Evolutionary conservation across 2,888 invertebrate genomes (phyloP), one percentile per base, ranked within the genome.

Genomic region (Eristalis intricaria): DNA sequence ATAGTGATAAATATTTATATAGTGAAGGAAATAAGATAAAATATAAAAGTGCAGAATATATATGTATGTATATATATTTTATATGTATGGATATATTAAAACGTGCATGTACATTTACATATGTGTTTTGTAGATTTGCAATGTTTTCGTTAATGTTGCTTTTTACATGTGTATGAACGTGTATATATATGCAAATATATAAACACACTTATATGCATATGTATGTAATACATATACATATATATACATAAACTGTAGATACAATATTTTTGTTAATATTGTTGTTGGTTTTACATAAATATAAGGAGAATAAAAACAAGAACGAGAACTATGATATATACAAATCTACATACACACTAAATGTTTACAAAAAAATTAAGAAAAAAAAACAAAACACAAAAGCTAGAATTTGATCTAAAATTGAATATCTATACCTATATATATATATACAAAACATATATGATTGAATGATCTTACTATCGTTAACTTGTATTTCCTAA

Each of bases 211-310:
- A 43, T 81, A 63, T 63, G 40, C 56, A 40, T 66, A 74, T 70
- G 38, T 15, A 76, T 76, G 35, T 70, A 35, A 69, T 56, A 75
- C 61, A 38, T 78, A 63, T 35, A 76, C 43, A 29, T 66, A 60
- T 58, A 60, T 58, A 10, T 63, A 71, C 64, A 79, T 4, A 75
- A 69, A 38, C 40, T 43, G 26, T 82, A 74, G 60, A 78, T 86
- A 70, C 50, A 83, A 38, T 61, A 74, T 74, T 86, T 83, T 85
- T 86, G 77, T 83, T 83, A 75, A 78, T 66, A 86, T 73, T 86
- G 82, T 86, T 78, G 83, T 86, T 86, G 73, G 78, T 78, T 86
- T 82, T 78, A 78, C 69, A 70, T 81, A 70, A 29, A 64, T 61
- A 69, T 71, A 73, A 79, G n/a, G 1, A 15, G 7, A 74, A 63